Percentiles rank a stretch among this genome's conserved stretches.
phyloP scores from a whole-genome alignment of 2,888 invertebrate species.

The Ectobius pallidus region DNA sequence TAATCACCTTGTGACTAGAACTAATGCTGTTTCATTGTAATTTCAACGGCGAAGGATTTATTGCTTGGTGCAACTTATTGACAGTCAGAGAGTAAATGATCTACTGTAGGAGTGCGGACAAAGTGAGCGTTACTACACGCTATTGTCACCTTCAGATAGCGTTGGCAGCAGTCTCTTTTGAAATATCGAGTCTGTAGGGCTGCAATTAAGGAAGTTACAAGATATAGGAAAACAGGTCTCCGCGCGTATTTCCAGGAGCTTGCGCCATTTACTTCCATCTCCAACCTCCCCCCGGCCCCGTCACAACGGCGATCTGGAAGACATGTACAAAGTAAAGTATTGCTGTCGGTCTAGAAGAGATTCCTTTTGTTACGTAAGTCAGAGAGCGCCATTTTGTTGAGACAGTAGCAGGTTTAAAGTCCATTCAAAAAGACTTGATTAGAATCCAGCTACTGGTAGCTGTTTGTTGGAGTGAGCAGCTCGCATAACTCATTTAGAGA shows the following conservation, averaged over 20 bases:
- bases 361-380: not conserved
- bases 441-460: not conserved
- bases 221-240: constrained; percentile 14
- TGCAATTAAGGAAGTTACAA: constrained; percentile 25
- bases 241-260: not conserved
- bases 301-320: too few species aligned
- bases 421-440: not conserved
- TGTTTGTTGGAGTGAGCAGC: too few species aligned
- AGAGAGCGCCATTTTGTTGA: not conserved
- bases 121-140: not conserved
- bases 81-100: not conserved
- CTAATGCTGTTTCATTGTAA: too few species aligned
- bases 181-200: not conserved
- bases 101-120: not conserved
- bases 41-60: too few species aligned
- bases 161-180: constrained; percentile 3
- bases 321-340: not conserved
- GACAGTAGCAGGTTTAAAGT: too few species aligned
- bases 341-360: not conserved
- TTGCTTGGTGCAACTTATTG: too few species aligned
- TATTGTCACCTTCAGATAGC: constrained; percentile 25
- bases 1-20: too few species aligned
- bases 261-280: constrained; percentile 15
- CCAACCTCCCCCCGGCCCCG: too few species aligned
- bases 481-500: too few species aligned